Percentiles rank a stretch among this genome's conserved stretches.
Conservation (phyloP, 1,140 invertebrate species). For the Gryon sp. region DNA sequence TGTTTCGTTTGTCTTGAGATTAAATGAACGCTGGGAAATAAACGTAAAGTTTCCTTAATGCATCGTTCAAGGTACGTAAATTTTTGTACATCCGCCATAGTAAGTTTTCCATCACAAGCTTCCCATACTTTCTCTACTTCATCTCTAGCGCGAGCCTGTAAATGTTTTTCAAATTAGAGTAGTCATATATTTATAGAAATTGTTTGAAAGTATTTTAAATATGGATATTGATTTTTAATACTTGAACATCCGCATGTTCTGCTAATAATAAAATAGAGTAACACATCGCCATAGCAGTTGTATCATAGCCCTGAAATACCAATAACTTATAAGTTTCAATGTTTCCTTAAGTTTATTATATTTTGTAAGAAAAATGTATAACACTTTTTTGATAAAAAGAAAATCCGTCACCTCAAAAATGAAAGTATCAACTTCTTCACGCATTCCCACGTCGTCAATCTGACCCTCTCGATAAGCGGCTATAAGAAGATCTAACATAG, state of each 20-base stretch:
- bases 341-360: no score
- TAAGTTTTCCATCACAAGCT: slow-evolving; percentile 26
- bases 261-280: slow-evolving; percentile 82
- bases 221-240: slow-evolving; percentile 60
- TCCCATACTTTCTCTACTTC: slow-evolving; percentile 80
- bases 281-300: slow-evolving; percentile 82
- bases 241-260: slow-evolving; percentile 81
- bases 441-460: slow-evolving; percentile 84
- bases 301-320: slow-evolving; percentile 82
- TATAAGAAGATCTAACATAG: slow-evolving; percentile 90
- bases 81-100: slow-evolving; percentile 27
- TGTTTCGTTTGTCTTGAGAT: slow-evolving; percentile 83
- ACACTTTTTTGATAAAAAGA: not conserved
- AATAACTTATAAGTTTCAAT: no score
- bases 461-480: slow-evolving; percentile 78
- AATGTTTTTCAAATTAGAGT: no score
- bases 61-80: slow-evolving; percentile 84
- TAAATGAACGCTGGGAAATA: slow-evolving; percentile 87
- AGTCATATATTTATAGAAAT: no score
- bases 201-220: no score
- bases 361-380: not conserved
- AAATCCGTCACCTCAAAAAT: slow-evolving; percentile 84
- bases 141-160: not conserved
- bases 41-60: slow-evolving; percentile 84
- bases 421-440: slow-evolving; percentile 91